Evolutionary conservation across 2,888 invertebrate genomes (phyloP).

Genomic region (Ophioninae sp.): DNA sequence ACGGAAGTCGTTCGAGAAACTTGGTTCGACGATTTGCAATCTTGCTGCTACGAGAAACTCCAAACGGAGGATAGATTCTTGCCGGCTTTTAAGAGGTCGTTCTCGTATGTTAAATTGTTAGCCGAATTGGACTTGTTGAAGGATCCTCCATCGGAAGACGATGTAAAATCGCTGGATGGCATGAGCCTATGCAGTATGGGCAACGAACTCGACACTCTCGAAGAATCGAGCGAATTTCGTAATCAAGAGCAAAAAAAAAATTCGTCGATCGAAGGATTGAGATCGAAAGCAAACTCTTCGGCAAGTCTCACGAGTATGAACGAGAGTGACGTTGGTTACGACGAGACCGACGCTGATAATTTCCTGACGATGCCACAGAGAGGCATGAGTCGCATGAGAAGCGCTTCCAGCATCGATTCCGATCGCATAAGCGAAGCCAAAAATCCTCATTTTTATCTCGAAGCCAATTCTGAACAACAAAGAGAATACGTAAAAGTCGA

Average conservation of each 20-base stretch:
- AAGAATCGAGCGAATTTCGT: slow-evolving; percentile 70
- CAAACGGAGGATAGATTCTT: slow-evolving; percentile 84
- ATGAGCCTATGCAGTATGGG: slow-evolving; percentile 82
- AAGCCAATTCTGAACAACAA: slow-evolving; percentile 70
- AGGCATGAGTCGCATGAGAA: slow-evolving; percentile 65
- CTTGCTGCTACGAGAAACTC: slow-evolving; percentile 85
- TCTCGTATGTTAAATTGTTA: slow-evolving; percentile 86
- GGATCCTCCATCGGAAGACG: slow-evolving; percentile 83
- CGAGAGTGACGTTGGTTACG: slow-evolving; percentile 63
- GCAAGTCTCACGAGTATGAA: slow-evolving; percentile 68
- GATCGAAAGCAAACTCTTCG: slow-evolving; percentile 70
- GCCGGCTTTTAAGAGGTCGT: slow-evolving; percentile 86
- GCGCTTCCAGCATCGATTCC: slow-evolving; percentile 67
- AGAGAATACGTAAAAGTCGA: slow-evolving; percentile 72
- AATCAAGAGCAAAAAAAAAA: slow-evolving; percentile 63
- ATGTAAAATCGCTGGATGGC: slow-evolving; percentile 83
- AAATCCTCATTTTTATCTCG: slow-evolving; percentile 71
- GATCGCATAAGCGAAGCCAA: slow-evolving; percentile 69
- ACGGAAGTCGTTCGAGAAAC: slow-evolving; percentile 85
- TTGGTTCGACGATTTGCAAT: slow-evolving; percentile 93
- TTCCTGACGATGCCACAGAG: slow-evolving; percentile 45
- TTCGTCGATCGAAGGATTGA: slow-evolving; percentile 62
- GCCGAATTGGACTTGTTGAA: slow-evolving; percentile 88
- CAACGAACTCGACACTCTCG: slow-evolving; percentile 75
- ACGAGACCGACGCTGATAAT: slow-evolving; percentile 66